A percentile compares a stretch with the other conserved stretches of the same genome.
Conservation (phyloP, 2,797 vertebrate genomes). For the Sphenodon punctatus region DNA sequence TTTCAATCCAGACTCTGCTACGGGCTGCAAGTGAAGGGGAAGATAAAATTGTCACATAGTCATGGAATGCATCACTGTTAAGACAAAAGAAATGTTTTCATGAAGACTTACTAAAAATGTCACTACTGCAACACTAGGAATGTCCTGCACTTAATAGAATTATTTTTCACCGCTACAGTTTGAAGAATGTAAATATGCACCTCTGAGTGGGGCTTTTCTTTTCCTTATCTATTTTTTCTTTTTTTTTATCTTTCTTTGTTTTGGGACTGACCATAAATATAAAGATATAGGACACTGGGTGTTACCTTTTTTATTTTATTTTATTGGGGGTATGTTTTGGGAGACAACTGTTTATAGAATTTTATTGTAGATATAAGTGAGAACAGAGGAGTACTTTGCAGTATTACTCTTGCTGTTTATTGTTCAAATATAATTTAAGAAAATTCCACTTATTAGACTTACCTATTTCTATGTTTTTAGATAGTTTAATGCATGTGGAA, state of each 20-base stretch:
- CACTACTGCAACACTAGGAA: conserved; percentile 94
- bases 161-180: conserved; percentile 99
- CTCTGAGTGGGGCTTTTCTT: conserved; percentile 81
- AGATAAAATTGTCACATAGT: conserved; percentile 70
- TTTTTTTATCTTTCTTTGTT: conserved; percentile 75
- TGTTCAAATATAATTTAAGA: conserved; percentile 98
- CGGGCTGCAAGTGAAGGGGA: conserved; percentile 93
- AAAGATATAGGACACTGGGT: conserved; percentile 91
- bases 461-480: conserved; percentile 91
- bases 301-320: conserved; percentile 82
- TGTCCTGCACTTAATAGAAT: conserved; percentile 97
- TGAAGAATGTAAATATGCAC: conserved; percentile 99
- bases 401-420: conserved; percentile 96
- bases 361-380: conserved; percentile 93
- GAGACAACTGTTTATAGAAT: conserved; percentile 86
- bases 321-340: conserved; percentile 76
- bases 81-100: conserved; percentile 81
- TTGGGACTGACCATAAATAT: conserved; percentile 91
- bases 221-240: conserved; percentile 19
- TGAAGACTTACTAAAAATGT: conserved; percentile 78
- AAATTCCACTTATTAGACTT: conserved; percentile 84
- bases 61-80: conserved; percentile 77
- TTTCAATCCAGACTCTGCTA: conserved; percentile 95
- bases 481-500: conserved; percentile 85
- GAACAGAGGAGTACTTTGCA: conserved; percentile 92